Evolutionary conservation across 53 echinoderm and acorn worm species (phyloP).

Genomic region (Astropecten irregularis): DNA sequence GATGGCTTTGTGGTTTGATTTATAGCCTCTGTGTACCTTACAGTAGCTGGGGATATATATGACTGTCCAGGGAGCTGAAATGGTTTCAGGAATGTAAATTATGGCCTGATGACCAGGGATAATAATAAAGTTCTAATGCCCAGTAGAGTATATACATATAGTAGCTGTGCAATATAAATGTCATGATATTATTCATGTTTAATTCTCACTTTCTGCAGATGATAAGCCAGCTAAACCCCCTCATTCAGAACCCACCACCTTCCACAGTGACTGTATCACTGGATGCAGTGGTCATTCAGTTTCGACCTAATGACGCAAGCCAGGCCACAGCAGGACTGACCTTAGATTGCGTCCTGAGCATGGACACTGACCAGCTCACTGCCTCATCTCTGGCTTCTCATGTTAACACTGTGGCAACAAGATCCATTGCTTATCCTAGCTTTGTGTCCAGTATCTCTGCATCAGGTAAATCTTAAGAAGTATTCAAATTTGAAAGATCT

Average conservation of each 20-base stretch:
- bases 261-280: neutral
- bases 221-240: neutral
- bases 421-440: neutral
- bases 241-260: conserved; percentile 26
- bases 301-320: neutral
- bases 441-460: conserved; percentile 1
- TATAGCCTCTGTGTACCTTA: no score
- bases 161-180: no score
- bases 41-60: no score
- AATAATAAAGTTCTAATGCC: no score
- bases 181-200: no score
- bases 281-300: conserved; percentile 13
- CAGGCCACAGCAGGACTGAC: neutral
- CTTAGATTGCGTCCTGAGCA: conserved; percentile 22
- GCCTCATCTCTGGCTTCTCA: neutral
- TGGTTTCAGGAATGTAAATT: no score
- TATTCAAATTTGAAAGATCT: no score
- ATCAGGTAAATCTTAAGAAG: conserved; percentile 10
- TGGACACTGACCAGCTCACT: neutral
- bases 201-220: conserved; percentile 14
- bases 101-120: no score
- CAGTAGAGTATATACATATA: no score
- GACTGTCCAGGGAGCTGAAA: no score
- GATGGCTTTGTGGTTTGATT: no score
- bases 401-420: neutral